Percentiles rank a stretch among this genome's conserved stretches.
phyloP scores from a whole-genome alignment of 1,140 invertebrate genomes.

The Maniola jurtina region DNA sequence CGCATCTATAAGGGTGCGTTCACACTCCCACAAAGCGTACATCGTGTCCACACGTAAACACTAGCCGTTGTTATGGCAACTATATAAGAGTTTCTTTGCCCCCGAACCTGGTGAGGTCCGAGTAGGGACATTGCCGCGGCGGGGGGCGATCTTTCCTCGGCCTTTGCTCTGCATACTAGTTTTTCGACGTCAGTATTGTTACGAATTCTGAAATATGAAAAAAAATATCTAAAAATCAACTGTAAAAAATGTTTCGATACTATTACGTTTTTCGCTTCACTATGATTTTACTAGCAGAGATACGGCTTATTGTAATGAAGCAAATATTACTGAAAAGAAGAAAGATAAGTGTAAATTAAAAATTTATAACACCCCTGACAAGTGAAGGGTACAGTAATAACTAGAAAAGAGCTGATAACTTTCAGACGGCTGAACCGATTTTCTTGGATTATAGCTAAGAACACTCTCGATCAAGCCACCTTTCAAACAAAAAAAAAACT shows the following conservation, averaged over 20 bases:
- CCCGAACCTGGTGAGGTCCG: constrained; percentile 55
- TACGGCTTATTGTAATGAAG: no score
- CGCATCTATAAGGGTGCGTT: constrained; percentile 4
- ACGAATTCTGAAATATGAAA: constrained; percentile 75
- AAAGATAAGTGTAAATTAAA: no score
- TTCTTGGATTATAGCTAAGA: no score
- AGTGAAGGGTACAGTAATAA: no score
- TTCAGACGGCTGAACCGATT: no score
- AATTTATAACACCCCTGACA: no score
- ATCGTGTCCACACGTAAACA: constrained; percentile 20
- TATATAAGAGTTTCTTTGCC: constrained; percentile 76
- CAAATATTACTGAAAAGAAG: no score
- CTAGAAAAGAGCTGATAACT: no score
- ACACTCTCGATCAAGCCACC: no score
- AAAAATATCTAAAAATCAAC: not conserved
- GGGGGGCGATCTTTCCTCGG: constrained; percentile 63
- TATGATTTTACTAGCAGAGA: no score
- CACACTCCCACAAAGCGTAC: constrained; percentile 8
- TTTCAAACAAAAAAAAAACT: no score
- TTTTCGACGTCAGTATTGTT: constrained; percentile 79
- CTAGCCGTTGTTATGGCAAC: constrained; percentile 27
- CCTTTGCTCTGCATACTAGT: constrained; percentile 74
- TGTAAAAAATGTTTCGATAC: not conserved
- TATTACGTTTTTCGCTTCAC: no score
- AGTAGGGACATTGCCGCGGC: constrained; percentile 47